A percentile compares a stretch with the other conserved stretches of the same genome.
These are phyloP conservation scores for Ectropis grisescens DNA, from an alignment of 1,140 invertebrate species.

Conservation along the genomic window DNA sequence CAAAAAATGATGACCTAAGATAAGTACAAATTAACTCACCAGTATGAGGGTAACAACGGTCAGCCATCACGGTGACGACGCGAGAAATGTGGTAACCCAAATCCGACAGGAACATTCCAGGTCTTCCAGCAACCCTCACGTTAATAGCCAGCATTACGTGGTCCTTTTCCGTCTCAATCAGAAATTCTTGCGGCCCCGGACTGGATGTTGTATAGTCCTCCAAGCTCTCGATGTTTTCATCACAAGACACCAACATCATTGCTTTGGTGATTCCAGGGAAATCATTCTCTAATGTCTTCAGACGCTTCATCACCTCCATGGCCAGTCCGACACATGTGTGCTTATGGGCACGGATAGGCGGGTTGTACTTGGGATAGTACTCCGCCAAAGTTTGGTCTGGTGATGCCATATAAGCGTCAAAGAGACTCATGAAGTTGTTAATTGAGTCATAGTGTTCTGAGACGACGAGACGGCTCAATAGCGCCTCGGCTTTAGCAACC, in stretches of 20 bases:
- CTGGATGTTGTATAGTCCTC: slow-evolving; percentile 75
- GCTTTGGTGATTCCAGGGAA: slow-evolving; percentile 73
- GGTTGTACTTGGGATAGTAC: slow-evolving; percentile 74
- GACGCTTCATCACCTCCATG: slow-evolving; percentile 78
- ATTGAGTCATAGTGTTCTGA: slow-evolving; percentile 89
- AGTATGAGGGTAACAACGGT: slow-evolving; percentile 88
- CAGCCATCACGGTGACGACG: slow-evolving; percentile 89
- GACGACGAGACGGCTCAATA: slow-evolving; percentile 84
- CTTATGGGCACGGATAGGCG: slow-evolving; percentile 81
- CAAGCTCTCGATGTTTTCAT: slow-evolving; percentile 84
- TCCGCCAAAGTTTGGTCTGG: slow-evolving; percentile 35
- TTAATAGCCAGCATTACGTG: slow-evolving; percentile 88
- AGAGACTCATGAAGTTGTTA: slow-evolving; percentile 87
- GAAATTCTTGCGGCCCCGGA: slow-evolving; percentile 72
- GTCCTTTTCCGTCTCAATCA: slow-evolving; percentile 86
- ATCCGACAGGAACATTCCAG: slow-evolving; percentile 86
- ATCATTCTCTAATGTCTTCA: slow-evolving; percentile 50
- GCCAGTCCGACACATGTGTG: slow-evolving; percentile 92
- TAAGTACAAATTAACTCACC: slow-evolving; percentile 57
- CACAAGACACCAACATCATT: slow-evolving; percentile 88
- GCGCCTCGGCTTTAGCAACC: slow-evolving; percentile 82
- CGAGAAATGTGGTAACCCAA: slow-evolving; percentile 91
- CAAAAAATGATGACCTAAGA: not conserved
- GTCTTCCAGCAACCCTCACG: slow-evolving; percentile 78
- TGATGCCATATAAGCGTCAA: slow-evolving; percentile 75